Conservation (phyloP, 2,113 vertebrate genomes). For the Chloebia gouldiae region DNA sequence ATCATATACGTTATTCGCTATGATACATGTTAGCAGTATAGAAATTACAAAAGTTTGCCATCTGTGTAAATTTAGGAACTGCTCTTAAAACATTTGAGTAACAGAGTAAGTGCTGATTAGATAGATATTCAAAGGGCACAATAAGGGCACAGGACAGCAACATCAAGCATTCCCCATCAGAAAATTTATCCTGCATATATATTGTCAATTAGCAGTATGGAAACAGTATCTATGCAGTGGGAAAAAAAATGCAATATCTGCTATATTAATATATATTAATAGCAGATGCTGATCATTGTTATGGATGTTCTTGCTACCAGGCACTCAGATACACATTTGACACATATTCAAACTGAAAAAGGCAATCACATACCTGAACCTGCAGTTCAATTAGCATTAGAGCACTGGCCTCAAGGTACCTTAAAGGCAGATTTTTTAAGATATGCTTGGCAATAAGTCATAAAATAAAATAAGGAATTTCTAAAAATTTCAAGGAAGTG, state of each 20-base stretch:
- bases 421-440: background rate
- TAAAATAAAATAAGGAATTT: background rate
- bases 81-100: background rate
- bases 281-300: background rate
- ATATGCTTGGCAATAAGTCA: background rate
- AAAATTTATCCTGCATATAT: background rate
- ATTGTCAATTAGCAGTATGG: background rate
- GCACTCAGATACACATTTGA: background rate
- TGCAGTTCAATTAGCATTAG: slow-evolving; percentile 24
- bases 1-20: background rate
- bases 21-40: background rate
- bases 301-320: background rate
- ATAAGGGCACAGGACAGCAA: background rate
- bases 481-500: background rate
- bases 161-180: background rate
- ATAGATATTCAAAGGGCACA: background rate
- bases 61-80: background rate
- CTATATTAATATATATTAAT: background rate
- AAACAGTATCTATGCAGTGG: background rate
- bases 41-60: background rate
- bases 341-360: background rate
- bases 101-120: background rate
- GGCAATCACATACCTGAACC: background rate
- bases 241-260: background rate
- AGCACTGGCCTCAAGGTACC: background rate